Evolutionary conservation across 2,113 vertebrate species (phyloP), one percentile per base, ranked within the genome.

Genomic region (Kobus ellipsiprymnus): DNA sequence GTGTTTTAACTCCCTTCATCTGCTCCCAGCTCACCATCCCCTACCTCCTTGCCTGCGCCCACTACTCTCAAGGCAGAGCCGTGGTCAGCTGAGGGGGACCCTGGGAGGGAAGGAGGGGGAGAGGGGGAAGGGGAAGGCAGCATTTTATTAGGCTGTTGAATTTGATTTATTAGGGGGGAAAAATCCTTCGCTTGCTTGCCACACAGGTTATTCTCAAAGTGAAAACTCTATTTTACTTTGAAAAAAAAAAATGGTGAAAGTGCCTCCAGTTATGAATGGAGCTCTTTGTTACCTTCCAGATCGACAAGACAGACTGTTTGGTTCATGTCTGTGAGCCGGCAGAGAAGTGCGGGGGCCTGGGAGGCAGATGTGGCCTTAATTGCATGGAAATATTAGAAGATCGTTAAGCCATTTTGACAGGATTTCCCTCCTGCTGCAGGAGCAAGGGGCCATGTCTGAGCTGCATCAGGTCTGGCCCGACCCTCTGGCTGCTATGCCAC

Each of bases 351-450:
- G 78, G 97, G 98, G 98, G 99, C 98, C 99, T 99, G 99, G 80
- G 98, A 99, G 99, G 98, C 99, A 99, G 99, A 99, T 99, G 99
- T 99, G 99, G 98, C 98, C 99, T 99, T 99, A 99, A 99, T 99
- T 98, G 98, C 98, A 96, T 98, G 98, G 99, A 99, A 99, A 99
- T 99, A 98, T 99, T 99, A 99, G 99, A 99, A 98, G 99, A 99
- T 99, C 91, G 97, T 99, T 99, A 98, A 98, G 98, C 98, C 97
- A 86, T 97, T 99, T 98, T 98, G 98, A 99, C 99, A 98, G 98
- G 97, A 98, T 97, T 99, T 98, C 98, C 98, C 98, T 98, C 98
- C 96, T 94, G 94, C 97, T 78, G 94, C 52, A 95, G 93, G 96
- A 98, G 97, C 5, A 17, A 78, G 97, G 90, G 92, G 55, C 60